Evolutionary conservation across 2,797 vertebrate species (phyloP), one percentile per base, ranked within the genome.

Genomic region (Buceros bicornis): DNA sequence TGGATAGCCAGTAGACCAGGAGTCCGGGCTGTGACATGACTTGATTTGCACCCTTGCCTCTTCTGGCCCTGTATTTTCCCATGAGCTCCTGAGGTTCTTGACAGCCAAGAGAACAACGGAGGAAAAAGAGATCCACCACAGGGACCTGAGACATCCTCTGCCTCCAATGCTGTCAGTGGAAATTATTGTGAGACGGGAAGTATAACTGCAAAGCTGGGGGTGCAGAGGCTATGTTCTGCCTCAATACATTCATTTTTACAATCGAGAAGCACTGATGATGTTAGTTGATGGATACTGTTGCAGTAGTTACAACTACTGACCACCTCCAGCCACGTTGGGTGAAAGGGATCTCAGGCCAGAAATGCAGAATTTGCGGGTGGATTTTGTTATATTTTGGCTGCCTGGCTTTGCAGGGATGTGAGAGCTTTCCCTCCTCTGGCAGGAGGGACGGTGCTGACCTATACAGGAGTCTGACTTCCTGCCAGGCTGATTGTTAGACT

Each of bases 361-460:
- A 93, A 35, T 16, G 57, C 42, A 78, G 79, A 57, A 80, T 87
- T 78, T 50, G 18, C 50, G 83, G 69, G 42, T 81, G 82, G 33
- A 20, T 91, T 90, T 72, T 86, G 33, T 86, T 81, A 5, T 50
- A 50, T 66, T 80, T 93, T 64, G 47, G 16, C 67, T 90, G 56
- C 60, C 43, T 3, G 6, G 5, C 58, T 80, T 80, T 5, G 3
- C 1, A 0, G 15, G 43, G 40, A 31, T n/a, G n/a, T 0, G 3
- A 70, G 62, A 85, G 33, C 51, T 80, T 86, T 86, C 29, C 24
- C 9, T 43, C 37, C 18, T 58, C 26, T 13, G 4, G n/a, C 5
- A 2, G 70, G 56, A 79, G 28, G 54, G 50, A 6, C 5, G 21
- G 22, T 22, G 33, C 57, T 77, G 91, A 76, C 79, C 88, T 58